phyloP scores from a whole-genome alignment of 2,113 vertebrate genomes.

The Protomyctophum bolini region DNA sequence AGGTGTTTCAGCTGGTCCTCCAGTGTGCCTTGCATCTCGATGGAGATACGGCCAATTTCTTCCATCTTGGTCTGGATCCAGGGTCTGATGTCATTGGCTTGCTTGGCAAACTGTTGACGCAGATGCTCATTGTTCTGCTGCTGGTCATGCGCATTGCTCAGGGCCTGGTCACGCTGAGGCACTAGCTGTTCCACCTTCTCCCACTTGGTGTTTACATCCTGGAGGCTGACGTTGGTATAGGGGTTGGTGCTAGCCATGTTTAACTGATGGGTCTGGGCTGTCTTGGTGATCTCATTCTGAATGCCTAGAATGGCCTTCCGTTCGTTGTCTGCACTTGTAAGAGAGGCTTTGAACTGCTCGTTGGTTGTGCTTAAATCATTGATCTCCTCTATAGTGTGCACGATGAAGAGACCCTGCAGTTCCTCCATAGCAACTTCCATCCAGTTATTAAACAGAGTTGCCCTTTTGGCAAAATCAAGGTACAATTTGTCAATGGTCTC shows the following conservation, averaged over 20 bases:
- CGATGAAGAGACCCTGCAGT: constrained; percentile 90
- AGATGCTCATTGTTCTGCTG: constrained; percentile 89
- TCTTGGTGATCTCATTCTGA: constrained; percentile 90
- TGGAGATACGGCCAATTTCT: constrained; percentile 91
- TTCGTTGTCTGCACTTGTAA: constrained; percentile 89
- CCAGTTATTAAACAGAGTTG: constrained; percentile 92
- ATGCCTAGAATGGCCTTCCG: constrained; percentile 89
- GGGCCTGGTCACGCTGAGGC: constrained; percentile 86
- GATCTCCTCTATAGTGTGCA: constrained; percentile 91
- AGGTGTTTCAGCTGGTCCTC: constrained; percentile 89
- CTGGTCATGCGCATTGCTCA: constrained; percentile 86
- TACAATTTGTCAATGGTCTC: constrained; percentile 91
- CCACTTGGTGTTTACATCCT: constrained; percentile 92
- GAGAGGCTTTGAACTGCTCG: constrained; percentile 90
- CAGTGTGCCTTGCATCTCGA: constrained; percentile 92
- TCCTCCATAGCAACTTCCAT: constrained; percentile 94
- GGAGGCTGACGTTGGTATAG: constrained; percentile 87
- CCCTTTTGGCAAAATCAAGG: constrained; percentile 88
- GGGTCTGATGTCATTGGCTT: constrained; percentile 89
- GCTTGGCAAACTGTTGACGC: constrained; percentile 87
- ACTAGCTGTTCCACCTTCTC: constrained; percentile 90
- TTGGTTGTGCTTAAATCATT: constrained; percentile 89
- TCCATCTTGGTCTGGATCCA: constrained; percentile 95
- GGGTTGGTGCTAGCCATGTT: constrained; percentile 90
- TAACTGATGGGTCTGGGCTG: constrained; percentile 90